A percentile compares a stretch with the other conserved stretches of the same genome.
These are phyloP conservation scores for Orchesellides sinensis DNA, from an alignment of 2,888 invertebrate genomes.

Conservation along the genomic window DNA sequence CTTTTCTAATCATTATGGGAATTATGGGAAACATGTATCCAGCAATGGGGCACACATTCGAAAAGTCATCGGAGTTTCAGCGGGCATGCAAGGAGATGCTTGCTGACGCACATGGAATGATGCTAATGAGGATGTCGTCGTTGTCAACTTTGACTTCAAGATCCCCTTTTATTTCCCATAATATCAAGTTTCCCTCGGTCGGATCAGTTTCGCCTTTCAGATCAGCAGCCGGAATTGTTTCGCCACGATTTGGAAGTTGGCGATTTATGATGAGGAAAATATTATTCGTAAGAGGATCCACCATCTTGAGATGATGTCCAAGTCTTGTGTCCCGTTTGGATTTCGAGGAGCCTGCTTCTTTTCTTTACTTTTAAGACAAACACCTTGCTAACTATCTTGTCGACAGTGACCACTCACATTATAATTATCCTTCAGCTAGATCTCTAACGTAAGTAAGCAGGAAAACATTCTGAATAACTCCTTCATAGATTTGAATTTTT, in stretches of 20 bases:
- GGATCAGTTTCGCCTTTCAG: too few relatives aligned
- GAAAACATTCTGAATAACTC: too few relatives aligned
- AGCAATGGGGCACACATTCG: not conserved
- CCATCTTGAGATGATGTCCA: not conserved
- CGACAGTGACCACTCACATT: constrained; percentile 11
- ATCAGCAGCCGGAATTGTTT: too few relatives aligned
- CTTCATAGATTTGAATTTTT: too few relatives aligned
- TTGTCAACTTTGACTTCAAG: too few relatives aligned
- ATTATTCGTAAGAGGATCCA: not conserved
- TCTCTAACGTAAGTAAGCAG: too few relatives aligned
- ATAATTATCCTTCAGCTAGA: constrained; percentile 25
- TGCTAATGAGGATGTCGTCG: not conserved
- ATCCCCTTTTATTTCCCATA: too few relatives aligned
- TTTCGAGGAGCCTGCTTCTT: not conserved
- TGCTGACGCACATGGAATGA: not conserved
- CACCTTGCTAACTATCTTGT: constrained; percentile 13
- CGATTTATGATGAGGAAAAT: not conserved
- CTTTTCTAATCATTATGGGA: not conserved
- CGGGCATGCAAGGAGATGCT: not conserved
- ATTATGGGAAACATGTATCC: constrained; percentile 6
- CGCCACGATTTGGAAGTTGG: too few relatives aligned
- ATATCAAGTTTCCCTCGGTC: too few relatives aligned
- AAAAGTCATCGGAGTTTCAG: not conserved
- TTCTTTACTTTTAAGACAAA: constrained; percentile 10
- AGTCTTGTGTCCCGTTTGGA: constrained; percentile 31